Evolutionary conservation across 2,113 vertebrate genomes (phyloP), one percentile per base, ranked within the genome.

Genomic region (Solenodon paradoxus): DNA sequence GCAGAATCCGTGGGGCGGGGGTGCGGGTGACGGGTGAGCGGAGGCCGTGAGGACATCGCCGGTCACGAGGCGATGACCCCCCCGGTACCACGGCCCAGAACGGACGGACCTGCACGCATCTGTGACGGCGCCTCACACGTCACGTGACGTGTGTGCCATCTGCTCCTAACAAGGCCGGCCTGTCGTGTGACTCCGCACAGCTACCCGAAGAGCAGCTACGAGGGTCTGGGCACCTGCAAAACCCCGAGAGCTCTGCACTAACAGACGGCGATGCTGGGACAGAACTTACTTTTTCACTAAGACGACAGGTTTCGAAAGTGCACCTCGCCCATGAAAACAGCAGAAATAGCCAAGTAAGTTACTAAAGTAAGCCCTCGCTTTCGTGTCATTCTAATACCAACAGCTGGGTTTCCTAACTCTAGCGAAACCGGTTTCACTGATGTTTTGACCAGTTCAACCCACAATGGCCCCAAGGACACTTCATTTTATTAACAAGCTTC

Each of bases 371-470:
- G 38, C n/a, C n/a, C n/a, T 47, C 77, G 68, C 11, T 81, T 93
- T 81, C 45, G 82, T 86, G 80, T 64, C 2, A 83, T n/a, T 51
- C 5, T 91, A 93, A 90, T 51, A 88, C 20, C 42, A 71, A 91
- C 78, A 26, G 79, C 1, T 24, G 5, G 55, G 49, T 38, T 86
- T 88, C 45, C 47, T 92, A 96, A 84, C 35, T 71, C 40, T 83
- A 66, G 83, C 83, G 24, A 81, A 94, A 38, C 2, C 7, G 35
- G n/a, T 85, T 96, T 81, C 66, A 93, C 84, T 97, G 90, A 94
- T 69, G 72, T 42, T 63, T 24, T 90, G 51, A 93, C 20, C 95
- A 86, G 16, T 42, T 80, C 13, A 68, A 32, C 32, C 59, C n/a
- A 57, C 10, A 63, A 53, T 51, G 19, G 22, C 69, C 69, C 57